Evolutionary conservation across 2,113 vertebrate genomes (phyloP), one percentile per base, ranked within the genome.

Genomic region (Lycaon pictus): DNA sequence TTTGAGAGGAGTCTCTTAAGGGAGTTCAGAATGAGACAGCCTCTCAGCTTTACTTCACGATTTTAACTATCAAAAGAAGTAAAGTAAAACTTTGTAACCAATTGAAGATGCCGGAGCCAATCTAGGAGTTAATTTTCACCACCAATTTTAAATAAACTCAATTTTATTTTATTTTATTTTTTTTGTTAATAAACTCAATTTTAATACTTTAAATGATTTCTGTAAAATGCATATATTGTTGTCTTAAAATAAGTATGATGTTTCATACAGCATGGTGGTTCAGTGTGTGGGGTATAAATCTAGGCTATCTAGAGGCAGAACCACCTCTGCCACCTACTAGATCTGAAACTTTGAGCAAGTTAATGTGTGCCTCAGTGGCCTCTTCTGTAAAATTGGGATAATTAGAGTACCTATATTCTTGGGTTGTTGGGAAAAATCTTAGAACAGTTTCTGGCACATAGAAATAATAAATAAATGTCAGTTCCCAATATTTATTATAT

Each of bases 121-220:
- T 84, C 51, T 95, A 58, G 84, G 27, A 35, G 16, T 96, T 97
- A 74, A 53, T 93, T 67, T 87, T 77, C 67, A 19, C 77, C 71
- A 84, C 35, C 19, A 63, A 65, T 97, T 96, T 92, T 96, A 96
- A 82, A 76, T 84, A 96, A 94, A 72, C 25, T 63, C 89, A 76
- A 58, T 85, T 93, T 97, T 89, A 85, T 37, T 37, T 37, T 37
- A 37, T 37, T 37, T 37, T 37, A 37, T 37, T 37, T 37, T 37
- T 35, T 37, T 37, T 37, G 35, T 37, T 37, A 82, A 76, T 84
- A 96, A 94, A 72, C 25, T 63, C 89, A 76, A 58, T 85, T 93
- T 97, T 89, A 85, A 84, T 81, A 81, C 7, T 95, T 88, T 71
- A 60, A 74, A 22, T 90, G 27, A 88, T 69, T 90, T 83, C 23